Base-by-base conservation (phyloP, 2,888 invertebrate genomes). In the Volucella inflata region DNA sequence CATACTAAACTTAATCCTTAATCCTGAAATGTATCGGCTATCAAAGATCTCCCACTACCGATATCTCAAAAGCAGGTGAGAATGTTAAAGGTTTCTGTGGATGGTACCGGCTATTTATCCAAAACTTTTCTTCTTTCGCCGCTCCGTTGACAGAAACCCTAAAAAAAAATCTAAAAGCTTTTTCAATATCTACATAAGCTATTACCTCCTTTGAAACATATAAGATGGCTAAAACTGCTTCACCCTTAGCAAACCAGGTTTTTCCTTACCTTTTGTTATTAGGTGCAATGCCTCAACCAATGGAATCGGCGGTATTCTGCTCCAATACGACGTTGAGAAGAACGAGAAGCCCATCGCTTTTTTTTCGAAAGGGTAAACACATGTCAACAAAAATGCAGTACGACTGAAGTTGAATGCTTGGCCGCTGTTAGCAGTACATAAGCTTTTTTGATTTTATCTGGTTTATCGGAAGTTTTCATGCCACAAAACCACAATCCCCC, bases 1-100 rank as follows among this genome's bases (percentile, higher is more conserved):
- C 72, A 65, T 0, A 36, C 81, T 2, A 17, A 40, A 6, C 77
- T 62, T 1, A 84, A 85, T 60, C 77, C 84, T 0, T 77, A 40
- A n/a, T n/a, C n/a, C n/a, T n/a, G n/a, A 1, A 85, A 85, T 8
- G 55, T 75, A 0, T 50, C 51, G 0, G 74, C 74, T 0, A 84
- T 87, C 0, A 51, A 44, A 12, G 42, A 82, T 14, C 83, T 68
- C 67, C 75, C 75, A 0, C n/a, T 46, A 9, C 80, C 77, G 2
- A 68, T 44, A 1, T 48, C 30, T 14, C 12, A 55, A 0, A 88
- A 79, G 53, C 89, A 90, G 88, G 21, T 87, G 0, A 50, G 87
- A 2, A 44, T 87, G 50, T 87, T 88, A 42, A 87, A 38, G 88
- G 87, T 1, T 87, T 87, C 76, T 72, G 87, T 10, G 74, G 79